Evolutionary conservation across 2,888 invertebrate species (phyloP).

Genomic region (Schizotus pectinicornis): DNA sequence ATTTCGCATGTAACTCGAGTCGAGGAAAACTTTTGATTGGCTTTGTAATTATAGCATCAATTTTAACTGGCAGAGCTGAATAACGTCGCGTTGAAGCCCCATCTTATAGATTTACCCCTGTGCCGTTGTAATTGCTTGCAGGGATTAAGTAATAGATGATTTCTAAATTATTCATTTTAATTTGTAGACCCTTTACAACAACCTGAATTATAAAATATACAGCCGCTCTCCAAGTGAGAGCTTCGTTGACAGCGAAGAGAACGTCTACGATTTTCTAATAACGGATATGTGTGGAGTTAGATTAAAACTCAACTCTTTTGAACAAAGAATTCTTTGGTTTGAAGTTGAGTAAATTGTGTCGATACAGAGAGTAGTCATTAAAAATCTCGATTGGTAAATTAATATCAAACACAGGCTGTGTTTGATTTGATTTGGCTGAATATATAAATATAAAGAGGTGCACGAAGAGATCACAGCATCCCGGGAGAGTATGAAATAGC

Average conservation of each 20-base stretch:
- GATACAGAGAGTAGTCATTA: constrained; percentile 10
- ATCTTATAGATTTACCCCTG: constrained; percentile 52
- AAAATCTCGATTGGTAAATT: constrained; percentile 29
- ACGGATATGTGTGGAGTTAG: too few species aligned
- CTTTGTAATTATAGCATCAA: constrained; percentile 58
- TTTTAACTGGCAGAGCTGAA: constrained; percentile 55
- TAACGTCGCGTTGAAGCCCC: constrained; percentile 35
- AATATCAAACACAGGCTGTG: constrained; percentile 31
- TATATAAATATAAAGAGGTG: constrained; percentile 34
- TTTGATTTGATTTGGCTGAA: constrained; percentile 36
- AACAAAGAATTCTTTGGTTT: too few species aligned
- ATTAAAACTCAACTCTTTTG: too few species aligned
- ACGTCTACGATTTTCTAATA: not conserved
- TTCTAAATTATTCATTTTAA: constrained; percentile 55
- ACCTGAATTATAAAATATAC: constrained; percentile 45
- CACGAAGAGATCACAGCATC: constrained; percentile 27
- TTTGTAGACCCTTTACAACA: constrained; percentile 47
- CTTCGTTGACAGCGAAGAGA: constrained; percentile 14
- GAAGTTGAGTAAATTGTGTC: not conserved
- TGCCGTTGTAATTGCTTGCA: constrained; percentile 52
- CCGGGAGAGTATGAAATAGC: constrained; percentile 30
- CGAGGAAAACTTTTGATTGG: constrained; percentile 55
- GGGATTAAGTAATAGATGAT: constrained; percentile 55
- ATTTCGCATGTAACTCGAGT: constrained; percentile 52
- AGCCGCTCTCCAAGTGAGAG: constrained; percentile 13